Percentiles rank a stretch among this genome's conserved stretches.
These are phyloP conservation scores for Apantesis nais DNA, from an alignment of 2,888 invertebrate genomes.

Conservation along the genomic window DNA sequence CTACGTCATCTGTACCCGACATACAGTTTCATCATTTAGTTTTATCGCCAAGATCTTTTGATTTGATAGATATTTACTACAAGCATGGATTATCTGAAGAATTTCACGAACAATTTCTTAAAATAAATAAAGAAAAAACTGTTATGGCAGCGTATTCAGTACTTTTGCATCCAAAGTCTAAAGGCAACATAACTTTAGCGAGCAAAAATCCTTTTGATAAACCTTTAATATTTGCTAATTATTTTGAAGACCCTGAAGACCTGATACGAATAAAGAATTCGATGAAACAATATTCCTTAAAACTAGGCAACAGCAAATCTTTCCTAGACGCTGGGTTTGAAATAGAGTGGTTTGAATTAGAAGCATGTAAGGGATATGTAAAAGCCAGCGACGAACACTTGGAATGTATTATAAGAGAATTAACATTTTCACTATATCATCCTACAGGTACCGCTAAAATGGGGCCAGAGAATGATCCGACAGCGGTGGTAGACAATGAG, in stretches of 20 bases:
- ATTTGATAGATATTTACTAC: conserved; percentile 56
- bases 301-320: conserved; percentile 57
- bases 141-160: conserved; percentile 82
- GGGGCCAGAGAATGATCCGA: conserved; percentile 79
- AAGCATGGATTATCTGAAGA: conserved; percentile 60
- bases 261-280: conserved; percentile 61
- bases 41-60: conserved; percentile 55
- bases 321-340: conserved; percentile 51
- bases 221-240: conserved; percentile 87
- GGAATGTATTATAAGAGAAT: conserved; percentile 60
- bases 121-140: conserved; percentile 59
- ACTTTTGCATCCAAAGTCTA: conserved; percentile 88
- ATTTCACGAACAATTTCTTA: conserved; percentile 50
- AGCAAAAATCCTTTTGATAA: conserved; percentile 88
- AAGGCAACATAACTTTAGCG: conserved; percentile 88
- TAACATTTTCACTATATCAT: conserved; percentile 87
- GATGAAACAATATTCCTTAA: conserved; percentile 55
- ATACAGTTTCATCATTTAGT: conserved; percentile 64
- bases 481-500: conserved; percentile 85
- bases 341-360: conserved; percentile 62
- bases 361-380: conserved; percentile 58
- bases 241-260: conserved; percentile 85
- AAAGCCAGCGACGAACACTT: conserved; percentile 58
- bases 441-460: conserved; percentile 88
- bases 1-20: conserved; percentile 61